These are phyloP conservation scores for Apus apus DNA, from an alignment of 2,113 vertebrate species.

Conservation along the genomic window DNA sequence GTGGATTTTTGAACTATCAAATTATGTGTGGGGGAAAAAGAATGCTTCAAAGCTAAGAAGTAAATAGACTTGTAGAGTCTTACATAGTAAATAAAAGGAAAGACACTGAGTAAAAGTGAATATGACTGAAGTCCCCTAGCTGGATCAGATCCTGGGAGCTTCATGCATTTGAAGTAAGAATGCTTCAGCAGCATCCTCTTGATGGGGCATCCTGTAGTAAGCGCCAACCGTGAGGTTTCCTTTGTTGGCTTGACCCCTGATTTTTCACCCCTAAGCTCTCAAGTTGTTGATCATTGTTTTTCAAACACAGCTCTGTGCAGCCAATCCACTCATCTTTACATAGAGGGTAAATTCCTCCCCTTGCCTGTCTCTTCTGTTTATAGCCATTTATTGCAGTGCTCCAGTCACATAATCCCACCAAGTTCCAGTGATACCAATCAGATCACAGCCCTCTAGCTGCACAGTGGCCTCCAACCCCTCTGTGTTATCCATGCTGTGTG, in stretches of 20 bases:
- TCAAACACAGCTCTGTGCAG: neutral
- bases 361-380: neutral
- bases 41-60: neutral
- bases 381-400: neutral
- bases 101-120: neutral
- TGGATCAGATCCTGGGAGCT: neutral
- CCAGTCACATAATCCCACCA: neutral
- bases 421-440: neutral
- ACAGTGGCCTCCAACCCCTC: neutral
- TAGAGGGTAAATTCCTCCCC: neutral
- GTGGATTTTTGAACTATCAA: neutral
- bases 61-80: neutral
- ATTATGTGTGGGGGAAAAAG: neutral
- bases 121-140: neutral
- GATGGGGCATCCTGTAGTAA: neutral
- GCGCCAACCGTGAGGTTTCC: neutral
- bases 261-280: neutral
- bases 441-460: neutral
- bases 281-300: rapidly evolving
- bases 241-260: neutral
- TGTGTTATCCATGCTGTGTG: neutral
- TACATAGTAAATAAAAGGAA: neutral
- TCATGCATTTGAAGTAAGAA: neutral
- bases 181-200: neutral
- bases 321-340: neutral